Percentiles rank a stretch among this genome's conserved stretches.
These are phyloP conservation scores for Phrynocephalus versicolor DNA, from an alignment of 2,113 vertebrate species.

Conservation along the genomic window DNA sequence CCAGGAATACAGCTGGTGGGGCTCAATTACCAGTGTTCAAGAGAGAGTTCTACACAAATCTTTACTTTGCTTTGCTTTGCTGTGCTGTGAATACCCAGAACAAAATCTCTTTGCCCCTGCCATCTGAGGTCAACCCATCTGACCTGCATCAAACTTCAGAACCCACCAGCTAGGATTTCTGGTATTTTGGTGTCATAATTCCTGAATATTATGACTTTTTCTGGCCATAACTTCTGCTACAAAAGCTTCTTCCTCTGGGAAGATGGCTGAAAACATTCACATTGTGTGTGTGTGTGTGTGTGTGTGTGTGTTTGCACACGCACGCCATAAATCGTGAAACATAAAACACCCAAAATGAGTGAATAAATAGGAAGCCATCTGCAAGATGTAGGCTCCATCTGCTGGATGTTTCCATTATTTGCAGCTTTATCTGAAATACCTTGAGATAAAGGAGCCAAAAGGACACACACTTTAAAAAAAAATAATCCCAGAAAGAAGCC, in stretches of 20 bases:
- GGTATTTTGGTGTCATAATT: no score
- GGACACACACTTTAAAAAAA: no score
- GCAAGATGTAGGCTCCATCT: conserved; percentile 67
- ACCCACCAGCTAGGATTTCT: conserved; percentile 38
- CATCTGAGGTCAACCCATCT: conserved; percentile 15
- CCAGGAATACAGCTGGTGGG: no score
- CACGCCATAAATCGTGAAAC: not conserved
- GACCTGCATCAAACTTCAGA: conserved; percentile 47
- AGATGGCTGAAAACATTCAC: conserved; percentile 41
- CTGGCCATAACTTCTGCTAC: conserved; percentile 64
- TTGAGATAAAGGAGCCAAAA: not conserved
- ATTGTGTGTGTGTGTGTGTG: no score
- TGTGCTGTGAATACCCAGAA: no score
- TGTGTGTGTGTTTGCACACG: no score
- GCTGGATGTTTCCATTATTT: conserved; percentile 47
- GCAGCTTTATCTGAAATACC: conserved; percentile 26
- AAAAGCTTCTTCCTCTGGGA: conserved; percentile 40
- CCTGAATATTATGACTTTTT: conserved; percentile 53
- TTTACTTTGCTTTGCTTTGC: no score
- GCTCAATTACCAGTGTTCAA: not conserved
- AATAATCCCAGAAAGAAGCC: not conserved
- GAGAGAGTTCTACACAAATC: no score
- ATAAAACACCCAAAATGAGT: conserved; percentile 31
- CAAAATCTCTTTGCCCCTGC: not conserved
- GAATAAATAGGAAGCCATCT: conserved; percentile 36